Evolutionary conservation across 2,888 invertebrate genomes (phyloP).

Genomic region (Aplocera efformata): DNA sequence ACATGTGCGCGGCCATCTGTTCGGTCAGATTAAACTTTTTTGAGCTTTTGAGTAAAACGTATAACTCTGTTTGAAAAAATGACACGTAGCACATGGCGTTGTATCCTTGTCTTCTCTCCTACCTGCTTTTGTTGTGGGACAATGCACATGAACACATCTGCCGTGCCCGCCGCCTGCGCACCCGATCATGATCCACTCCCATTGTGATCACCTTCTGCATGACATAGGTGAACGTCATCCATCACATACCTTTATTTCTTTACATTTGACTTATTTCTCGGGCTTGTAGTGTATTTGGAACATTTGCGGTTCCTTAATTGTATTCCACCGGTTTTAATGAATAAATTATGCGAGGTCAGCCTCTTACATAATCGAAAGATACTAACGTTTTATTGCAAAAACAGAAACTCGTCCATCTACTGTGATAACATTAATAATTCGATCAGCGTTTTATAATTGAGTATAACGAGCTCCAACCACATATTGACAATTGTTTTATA

Average conservation of each 20-base stretch:
- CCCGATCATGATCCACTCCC: slow-evolving; percentile 36
- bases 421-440: slow-evolving; percentile 26
- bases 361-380: slow-evolving; percentile 55
- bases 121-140: slow-evolving; percentile 76
- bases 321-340: slow-evolving; percentile 19
- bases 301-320: slow-evolving; percentile 7
- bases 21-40: slow-evolving; percentile 73
- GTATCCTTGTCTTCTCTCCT: slow-evolving; percentile 54
- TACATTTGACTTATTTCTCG: slow-evolving; percentile 7
- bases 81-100: slow-evolving; percentile 75
- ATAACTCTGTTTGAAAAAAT: slow-evolving; percentile 63
- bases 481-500: slow-evolving; percentile 19
- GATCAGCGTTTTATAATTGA: slow-evolving; percentile 25
- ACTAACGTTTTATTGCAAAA: slow-evolving; percentile 55
- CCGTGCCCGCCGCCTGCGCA: slow-evolving; percentile 57
- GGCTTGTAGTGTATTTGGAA: slow-evolving; percentile 9
- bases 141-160: slow-evolving; percentile 71
- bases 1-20: slow-evolving; percentile 74
- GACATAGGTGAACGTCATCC: slow-evolving; percentile 41
- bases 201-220: slow-evolving; percentile 39
- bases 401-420: slow-evolving; percentile 40
- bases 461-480: slow-evolving; percentile 8
- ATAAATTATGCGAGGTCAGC: slow-evolving; percentile 51
- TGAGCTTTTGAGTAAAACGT: slow-evolving; percentile 66
- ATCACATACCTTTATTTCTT: slow-evolving; percentile 41